Evolutionary conservation across 2,888 invertebrate genomes (phyloP), one percentile per base, ranked within the genome.

Genomic region (Drosophila paucipuncta): DNA sequence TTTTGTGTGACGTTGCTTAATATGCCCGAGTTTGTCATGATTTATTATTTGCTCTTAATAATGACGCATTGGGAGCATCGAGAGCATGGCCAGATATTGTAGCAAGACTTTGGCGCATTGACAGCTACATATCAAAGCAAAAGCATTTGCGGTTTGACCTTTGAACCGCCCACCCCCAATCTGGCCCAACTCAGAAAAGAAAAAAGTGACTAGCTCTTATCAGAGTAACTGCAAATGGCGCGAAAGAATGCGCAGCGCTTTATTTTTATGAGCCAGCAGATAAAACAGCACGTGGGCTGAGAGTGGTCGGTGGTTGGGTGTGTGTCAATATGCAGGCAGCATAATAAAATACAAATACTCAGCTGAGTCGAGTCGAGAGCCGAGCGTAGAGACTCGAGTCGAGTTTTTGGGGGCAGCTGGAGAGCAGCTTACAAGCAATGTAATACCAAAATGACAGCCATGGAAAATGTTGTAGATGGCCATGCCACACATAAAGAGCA

Each of bases 221-320:
- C 87, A 85, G 83, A 78, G 84, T 76, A 76, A 88, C 88, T 89
- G 87, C 87, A 87, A 87, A 87, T 87, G 90, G 87, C 90, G 90
- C 89, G 87, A 88, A 88, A 88, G 87, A 88, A 88, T 88, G 88
- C 87, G 90, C 82, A 89, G 76, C 90, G 87, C 85, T 88, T 88
- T 88, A 89, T 88, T 88, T 88, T 88, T 88, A 88, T 89, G 87
- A 78, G 88, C 75, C 55, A 78, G 60, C 72, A 88, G 90, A 88
- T 88, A 88, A 88, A 84, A 76, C 80, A 64, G 76, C 68, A 69
- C 71, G 63, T 61, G 59, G 57, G 30, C 62, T 25, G 49, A 28
- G 78, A 58, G 71, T 37, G 71, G 58, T 68, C 63, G 39, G 7
- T 31, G 25, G 30, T 22, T 30, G 41, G 10, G 54, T 61, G 57